Percentiles rank a stretch among this genome's conserved stretches.
Evolutionary conservation across 1,140 invertebrate genomes (phyloP).

Genomic region (Drosophila baimaii): DNA sequence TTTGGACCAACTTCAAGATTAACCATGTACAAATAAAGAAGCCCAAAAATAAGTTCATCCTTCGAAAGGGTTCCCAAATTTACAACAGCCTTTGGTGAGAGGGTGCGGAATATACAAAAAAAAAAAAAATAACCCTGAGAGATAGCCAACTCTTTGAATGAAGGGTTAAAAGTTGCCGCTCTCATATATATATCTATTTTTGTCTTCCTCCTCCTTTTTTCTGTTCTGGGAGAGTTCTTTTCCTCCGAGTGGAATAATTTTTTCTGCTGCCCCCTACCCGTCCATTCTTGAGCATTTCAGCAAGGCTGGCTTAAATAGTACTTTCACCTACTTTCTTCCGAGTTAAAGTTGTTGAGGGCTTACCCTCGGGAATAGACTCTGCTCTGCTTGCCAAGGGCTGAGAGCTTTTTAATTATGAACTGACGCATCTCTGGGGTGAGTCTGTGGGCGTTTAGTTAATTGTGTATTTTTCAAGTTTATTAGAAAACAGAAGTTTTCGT

Average conservation of each 20-base stretch:
- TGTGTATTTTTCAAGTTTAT: conserved; percentile 46
- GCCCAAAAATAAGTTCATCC: conserved; percentile 2
- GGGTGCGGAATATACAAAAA: conserved; percentile 15
- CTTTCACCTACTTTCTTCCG: conserved; percentile 67
- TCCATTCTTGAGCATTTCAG: conserved; percentile 47
- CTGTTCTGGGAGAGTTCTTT: conserved; percentile 33
- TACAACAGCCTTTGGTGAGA: conserved; percentile 9
- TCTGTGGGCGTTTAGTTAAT: conserved; percentile 55
- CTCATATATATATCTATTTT: conserved; percentile 14
- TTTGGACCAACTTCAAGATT: conserved; percentile 1
- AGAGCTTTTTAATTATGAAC: conserved; percentile 53
- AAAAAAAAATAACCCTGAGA: conserved; percentile 28
- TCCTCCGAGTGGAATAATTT: conserved; percentile 27
- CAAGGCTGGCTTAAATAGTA: conserved; percentile 73
- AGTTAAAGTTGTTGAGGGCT: conserved; percentile 63
- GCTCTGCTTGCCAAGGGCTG: conserved; percentile 12
- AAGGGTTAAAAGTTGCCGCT: conserved; percentile 71
- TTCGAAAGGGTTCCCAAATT: conserved; percentile 18
- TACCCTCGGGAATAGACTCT: conserved; percentile 36
- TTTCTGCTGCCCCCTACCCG: conserved; percentile 7
- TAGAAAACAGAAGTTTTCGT: conserved; percentile 38
- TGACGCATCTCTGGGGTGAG: conserved; percentile 8
- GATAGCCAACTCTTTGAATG: conserved; percentile 56
- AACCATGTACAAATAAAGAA: conserved; percentile 6
- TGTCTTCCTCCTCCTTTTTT: conserved; percentile 14